These are phyloP conservation scores for Lordiphosa andalusiaca DNA, from an alignment of 2,888 invertebrate genomes.

Conservation along the genomic window DNA sequence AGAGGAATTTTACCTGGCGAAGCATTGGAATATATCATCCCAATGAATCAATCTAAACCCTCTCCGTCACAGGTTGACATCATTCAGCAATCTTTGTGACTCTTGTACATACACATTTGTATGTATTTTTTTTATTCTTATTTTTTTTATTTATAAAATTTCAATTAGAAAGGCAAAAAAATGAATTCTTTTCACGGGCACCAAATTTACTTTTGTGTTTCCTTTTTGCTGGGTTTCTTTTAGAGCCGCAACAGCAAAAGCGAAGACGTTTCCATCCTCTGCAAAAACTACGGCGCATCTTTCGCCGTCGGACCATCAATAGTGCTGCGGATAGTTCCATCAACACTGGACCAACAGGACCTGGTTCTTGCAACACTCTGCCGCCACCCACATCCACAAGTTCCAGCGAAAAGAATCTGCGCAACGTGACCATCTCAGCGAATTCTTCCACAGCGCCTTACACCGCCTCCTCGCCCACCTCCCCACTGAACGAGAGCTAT, in stretches of 20 bases:
- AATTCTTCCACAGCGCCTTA: slow-evolving; percentile 19
- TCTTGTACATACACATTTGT: too few species aligned
- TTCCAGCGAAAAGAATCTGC: slow-evolving; percentile 75
- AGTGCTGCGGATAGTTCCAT: slow-evolving; percentile 61
- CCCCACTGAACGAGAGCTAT: slow-evolving; percentile 70
- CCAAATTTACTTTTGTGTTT: slow-evolving; percentile 26
- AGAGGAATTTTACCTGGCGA: slow-evolving; percentile 4
- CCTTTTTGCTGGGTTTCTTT: not conserved
- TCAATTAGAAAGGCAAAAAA: not conserved
- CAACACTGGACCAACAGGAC: slow-evolving; percentile 28
- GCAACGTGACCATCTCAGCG: slow-evolving; percentile 60
- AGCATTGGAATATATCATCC: not conserved
- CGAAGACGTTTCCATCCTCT: slow-evolving; percentile 80
- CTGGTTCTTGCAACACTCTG: slow-evolving; percentile 58
- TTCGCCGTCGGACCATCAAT: slow-evolving; percentile 79
- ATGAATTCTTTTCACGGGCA: slow-evolving; percentile 9
- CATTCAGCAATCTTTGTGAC: slow-evolving; percentile 3
- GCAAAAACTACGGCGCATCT: slow-evolving; percentile 79
- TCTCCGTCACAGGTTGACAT: too few species aligned
- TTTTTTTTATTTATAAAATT: not conserved
- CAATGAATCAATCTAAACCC: slow-evolving; percentile 3
- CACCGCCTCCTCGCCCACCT: slow-evolving; percentile 68
- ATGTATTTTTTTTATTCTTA: too few species aligned
- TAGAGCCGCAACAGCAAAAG: slow-evolving; percentile 77
- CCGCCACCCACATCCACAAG: slow-evolving; percentile 52